Evolutionary conservation across 2,113 vertebrate genomes (phyloP), one percentile per base, ranked within the genome.

Genomic region (Macaca mulatta): DNA sequence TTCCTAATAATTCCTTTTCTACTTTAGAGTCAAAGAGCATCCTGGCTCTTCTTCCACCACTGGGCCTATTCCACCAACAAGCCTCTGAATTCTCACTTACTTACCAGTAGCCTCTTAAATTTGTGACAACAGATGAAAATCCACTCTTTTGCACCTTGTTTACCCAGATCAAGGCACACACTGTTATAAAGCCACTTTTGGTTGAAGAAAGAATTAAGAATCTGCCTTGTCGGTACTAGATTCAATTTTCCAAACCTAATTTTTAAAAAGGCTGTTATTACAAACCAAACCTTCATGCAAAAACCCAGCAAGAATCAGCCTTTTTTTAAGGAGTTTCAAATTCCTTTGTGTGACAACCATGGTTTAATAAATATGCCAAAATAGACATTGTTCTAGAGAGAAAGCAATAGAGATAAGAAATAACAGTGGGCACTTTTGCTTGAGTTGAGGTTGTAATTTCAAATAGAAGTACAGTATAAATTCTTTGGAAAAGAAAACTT

Each of bases 351-450:
- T 4, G 38, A 96, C 72, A 91, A n/a, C 32, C 22, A 88, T 59
- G 92, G 8, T 32, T 90, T 96, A 84, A 96, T 81, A 93, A 98
- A 92, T 22, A 35, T 5, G 64, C 6, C 18, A 84, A 97, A 97
- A 96, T 43, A 83, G 13, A 94, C 0, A 17, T 95, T 77, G 9
- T 92, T 96, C 38, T 55, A 96, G 86, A 67, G 0, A 93, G 78
- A 97, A 50, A 40, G 3, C 18, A 96, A 81, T 25, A 0, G 40
- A 86, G 90, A 89, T 92, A 91, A 77, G 5, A 98, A 98, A 97
- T 25, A 92, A 93, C 30, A 50, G 35, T 81, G 77, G 40, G 27
- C 43, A 82, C 16, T 95, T 97, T 97, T 89, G n/a, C 48, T 43
- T 93, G 69, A 84, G 4, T 17, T 90, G 1, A 48, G 0, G 55